A percentile compares a stretch with the other conserved stretches of the same genome.
These are phyloP conservation scores for Amphimallon solstitiale DNA, from an alignment of 2,888 invertebrate genomes.

Conservation along the genomic window DNA sequence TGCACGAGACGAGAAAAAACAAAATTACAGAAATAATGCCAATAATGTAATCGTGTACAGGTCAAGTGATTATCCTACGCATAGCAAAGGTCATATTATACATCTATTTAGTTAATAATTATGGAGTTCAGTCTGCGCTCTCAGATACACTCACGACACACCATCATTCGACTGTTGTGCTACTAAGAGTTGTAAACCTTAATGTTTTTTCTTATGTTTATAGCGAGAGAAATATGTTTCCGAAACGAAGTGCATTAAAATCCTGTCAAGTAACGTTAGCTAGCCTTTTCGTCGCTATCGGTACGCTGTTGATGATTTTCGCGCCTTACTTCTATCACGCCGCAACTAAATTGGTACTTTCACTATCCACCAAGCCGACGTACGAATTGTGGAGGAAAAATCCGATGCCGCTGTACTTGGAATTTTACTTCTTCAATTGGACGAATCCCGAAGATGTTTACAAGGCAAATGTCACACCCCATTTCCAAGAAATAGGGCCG, in stretches of 20 bases:
- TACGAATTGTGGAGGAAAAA: slow-evolving; percentile 78
- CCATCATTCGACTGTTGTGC: neutral
- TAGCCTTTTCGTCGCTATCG: slow-evolving; percentile 40
- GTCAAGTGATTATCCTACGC: slow-evolving; percentile 25
- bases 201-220: slow-evolving; percentile 1
- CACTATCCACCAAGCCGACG: slow-evolving; percentile 70
- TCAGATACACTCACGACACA: neutral
- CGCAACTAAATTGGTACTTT: slow-evolving; percentile 64
- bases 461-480: slow-evolving; percentile 67
- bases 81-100: neutral
- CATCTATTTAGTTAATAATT: slow-evolving; percentile 16
- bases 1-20: neutral
- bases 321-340: slow-evolving; percentile 45
- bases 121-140: slow-evolving; percentile 1
- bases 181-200: neutral
- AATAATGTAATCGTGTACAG: slow-evolving; percentile 23
- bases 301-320: slow-evolving; percentile 42
- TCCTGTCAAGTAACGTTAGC: slow-evolving; percentile 25
- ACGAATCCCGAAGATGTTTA: slow-evolving; percentile 77
- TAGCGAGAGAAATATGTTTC: slow-evolving; percentile 4
- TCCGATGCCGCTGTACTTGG: slow-evolving; percentile 71
- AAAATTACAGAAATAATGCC: slow-evolving; percentile 16
- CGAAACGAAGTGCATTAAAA: neutral
- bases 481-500: slow-evolving; percentile 69
- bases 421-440: slow-evolving; percentile 83